Evolutionary conservation across 2,113 vertebrate genomes (phyloP).

Genomic region (human (Homo sapiens)): DNA sequence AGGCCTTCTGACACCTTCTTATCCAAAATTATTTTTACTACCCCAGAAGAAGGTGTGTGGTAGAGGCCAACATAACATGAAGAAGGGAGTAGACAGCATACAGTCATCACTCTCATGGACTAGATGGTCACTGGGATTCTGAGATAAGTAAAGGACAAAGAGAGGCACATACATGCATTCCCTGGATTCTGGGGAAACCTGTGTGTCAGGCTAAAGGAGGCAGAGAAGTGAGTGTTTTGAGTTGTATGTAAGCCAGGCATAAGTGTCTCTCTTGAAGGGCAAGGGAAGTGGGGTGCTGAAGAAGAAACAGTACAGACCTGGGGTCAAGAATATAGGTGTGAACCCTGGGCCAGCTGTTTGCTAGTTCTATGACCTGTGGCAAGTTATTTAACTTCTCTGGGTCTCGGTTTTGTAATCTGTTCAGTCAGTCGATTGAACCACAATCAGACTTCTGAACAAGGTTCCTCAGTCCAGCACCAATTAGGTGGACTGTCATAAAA

Average conservation of each 20-base stretch:
- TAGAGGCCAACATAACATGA: background rate
- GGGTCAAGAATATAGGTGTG: background rate
- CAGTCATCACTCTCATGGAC: background rate
- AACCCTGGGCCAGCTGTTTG: background rate
- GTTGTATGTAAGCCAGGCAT: background rate
- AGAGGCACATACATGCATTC: background rate
- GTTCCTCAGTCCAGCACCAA: background rate
- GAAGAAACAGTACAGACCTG: background rate
- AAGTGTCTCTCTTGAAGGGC: background rate
- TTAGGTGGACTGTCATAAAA: background rate
- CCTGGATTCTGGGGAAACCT: too few relatives aligned
- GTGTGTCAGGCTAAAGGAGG: background rate
- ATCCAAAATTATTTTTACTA: background rate
- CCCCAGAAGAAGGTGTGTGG: background rate
- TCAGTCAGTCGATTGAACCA: background rate
- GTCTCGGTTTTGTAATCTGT: slow-evolving; percentile 17
- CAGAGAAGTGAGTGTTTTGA: background rate
- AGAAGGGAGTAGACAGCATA: background rate
- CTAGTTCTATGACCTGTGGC: background rate
- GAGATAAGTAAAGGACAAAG: background rate
- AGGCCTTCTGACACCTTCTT: background rate
- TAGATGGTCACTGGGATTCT: background rate
- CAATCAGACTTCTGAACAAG: background rate
- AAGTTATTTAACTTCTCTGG: background rate
- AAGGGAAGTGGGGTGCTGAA: background rate